Evolutionary conservation across 2,888 invertebrate genomes (phyloP).

Genomic region (Linyphia triangularis): DNA sequence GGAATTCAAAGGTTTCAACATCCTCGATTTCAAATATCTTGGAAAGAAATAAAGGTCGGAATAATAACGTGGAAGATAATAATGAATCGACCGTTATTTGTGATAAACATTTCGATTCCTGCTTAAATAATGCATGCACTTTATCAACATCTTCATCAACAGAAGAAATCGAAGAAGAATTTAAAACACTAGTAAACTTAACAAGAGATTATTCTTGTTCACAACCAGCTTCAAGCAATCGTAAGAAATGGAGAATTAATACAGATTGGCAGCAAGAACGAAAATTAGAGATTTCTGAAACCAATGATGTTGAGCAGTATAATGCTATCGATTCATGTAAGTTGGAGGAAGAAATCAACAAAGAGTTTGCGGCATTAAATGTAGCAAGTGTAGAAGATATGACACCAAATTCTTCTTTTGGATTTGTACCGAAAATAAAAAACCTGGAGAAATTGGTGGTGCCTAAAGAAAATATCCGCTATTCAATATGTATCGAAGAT

Average conservation of each 20-base stretch:
- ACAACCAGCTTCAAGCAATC: background rate
- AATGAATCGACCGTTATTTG: background rate
- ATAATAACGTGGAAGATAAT: background rate
- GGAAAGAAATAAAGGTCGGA: background rate
- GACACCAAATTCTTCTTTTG: background rate
- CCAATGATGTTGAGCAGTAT: background rate
- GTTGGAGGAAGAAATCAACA: background rate
- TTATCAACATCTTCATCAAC: background rate
- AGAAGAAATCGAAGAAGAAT: background rate
- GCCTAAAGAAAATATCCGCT: background rate
- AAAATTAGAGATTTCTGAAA: background rate
- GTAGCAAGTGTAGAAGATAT: background rate
- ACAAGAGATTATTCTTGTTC: background rate
- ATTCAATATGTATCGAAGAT: background rate
- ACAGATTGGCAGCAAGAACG: background rate
- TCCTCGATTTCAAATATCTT: background rate
- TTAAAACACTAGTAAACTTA: background rate
- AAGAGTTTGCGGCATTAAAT: background rate
- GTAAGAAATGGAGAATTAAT: slow-evolving; percentile 8
- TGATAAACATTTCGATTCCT: background rate
- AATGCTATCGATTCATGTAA: background rate
- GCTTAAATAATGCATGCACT: background rate
- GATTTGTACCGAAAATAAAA: background rate
- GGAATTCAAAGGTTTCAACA: background rate
- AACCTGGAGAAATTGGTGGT: background rate